Percentiles rank a stretch among this genome's conserved stretches.
These are phyloP conservation scores for Rhodinocichla rosea DNA, from an alignment of 2,113 vertebrate genomes.

Conservation along the genomic window DNA sequence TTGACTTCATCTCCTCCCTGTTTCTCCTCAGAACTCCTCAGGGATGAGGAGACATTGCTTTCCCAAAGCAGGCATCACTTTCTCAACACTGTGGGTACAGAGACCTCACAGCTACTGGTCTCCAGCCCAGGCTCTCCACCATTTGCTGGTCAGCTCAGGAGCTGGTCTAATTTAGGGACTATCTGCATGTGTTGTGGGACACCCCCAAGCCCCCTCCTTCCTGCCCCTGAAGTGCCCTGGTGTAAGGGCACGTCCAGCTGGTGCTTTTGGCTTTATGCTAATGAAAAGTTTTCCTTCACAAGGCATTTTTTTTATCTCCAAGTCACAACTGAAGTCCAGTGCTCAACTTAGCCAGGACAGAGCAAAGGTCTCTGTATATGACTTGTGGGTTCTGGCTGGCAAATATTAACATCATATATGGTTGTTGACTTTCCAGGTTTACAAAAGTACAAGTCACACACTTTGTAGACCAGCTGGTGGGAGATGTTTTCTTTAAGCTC, in stretches of 20 bases:
- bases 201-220: neutral
- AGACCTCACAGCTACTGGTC: neutral
- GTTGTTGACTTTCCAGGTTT: conserved; percentile 52
- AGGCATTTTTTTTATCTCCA: neutral
- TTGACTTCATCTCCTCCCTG: neutral
- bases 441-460: conserved; percentile 45
- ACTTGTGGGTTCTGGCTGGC: conserved; percentile 27
- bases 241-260: neutral
- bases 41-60: neutral
- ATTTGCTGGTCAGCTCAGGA: neutral
- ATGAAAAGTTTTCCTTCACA: conserved; percentile 1
- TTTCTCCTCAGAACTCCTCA: neutral
- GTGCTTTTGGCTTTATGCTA: conserved; percentile 4
- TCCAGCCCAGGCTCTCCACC: neutral
- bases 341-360: conserved; percentile 45
- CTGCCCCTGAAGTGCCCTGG: neutral
- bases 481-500: conserved; percentile 54
- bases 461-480: conserved; percentile 37
- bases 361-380: conserved; percentile 34
- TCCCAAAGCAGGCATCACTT: neutral
- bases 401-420: conserved; percentile 32
- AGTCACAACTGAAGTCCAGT: conserved; percentile 5
- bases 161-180: neutral
- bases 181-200: neutral
- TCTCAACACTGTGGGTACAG: neutral